These are phyloP conservation scores for Xanthorhoe designata DNA, from an alignment of 2,888 invertebrate genomes.

Conservation along the genomic window DNA sequence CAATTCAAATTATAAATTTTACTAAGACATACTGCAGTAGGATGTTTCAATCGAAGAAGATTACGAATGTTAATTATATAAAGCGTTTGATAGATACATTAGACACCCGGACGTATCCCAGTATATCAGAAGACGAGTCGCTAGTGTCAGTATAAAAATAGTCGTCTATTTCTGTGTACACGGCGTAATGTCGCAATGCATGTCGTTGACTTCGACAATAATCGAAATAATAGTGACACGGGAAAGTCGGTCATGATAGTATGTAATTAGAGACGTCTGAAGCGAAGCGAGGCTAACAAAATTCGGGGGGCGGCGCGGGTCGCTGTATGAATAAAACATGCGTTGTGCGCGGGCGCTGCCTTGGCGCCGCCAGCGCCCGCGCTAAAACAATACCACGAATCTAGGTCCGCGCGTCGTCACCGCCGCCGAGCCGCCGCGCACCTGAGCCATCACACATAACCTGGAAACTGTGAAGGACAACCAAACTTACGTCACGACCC, in stretches of 20 bases:
- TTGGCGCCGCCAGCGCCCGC: conserved; percentile 59
- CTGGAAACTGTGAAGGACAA: conserved; percentile 52
- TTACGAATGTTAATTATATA: conserved; percentile 16
- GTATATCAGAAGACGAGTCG: conserved; percentile 37
- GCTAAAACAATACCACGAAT: conserved; percentile 66
- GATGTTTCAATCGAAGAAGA: no score
- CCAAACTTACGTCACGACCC: conserved; percentile 25
- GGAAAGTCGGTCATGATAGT: conserved; percentile 75
- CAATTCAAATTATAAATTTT: neutral
- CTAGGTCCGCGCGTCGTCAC: conserved; percentile 59
- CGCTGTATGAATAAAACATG: conserved; percentile 81
- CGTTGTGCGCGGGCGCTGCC: conserved; percentile 39
- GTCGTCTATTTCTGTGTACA: conserved; percentile 47
- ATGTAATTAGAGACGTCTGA: conserved; percentile 75
- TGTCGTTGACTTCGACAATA: conserved; percentile 66
- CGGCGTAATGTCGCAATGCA: conserved; percentile 53
- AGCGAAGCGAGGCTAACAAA: conserved; percentile 69
- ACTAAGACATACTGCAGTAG: neutral
- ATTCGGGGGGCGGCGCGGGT: conserved; percentile 79
- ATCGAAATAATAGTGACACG: conserved; percentile 67
- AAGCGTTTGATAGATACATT: conserved; percentile 15
- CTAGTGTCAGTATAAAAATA: conserved; percentile 44
- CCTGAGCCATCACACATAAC: conserved; percentile 50
- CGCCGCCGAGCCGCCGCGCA: conserved; percentile 35
- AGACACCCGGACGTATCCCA: conserved; percentile 40